Percentiles rank a stretch among this genome's conserved stretches.
These are phyloP conservation scores for Drosophila tristis DNA, from an alignment of 1,140 invertebrate genomes.

Conservation along the genomic window DNA sequence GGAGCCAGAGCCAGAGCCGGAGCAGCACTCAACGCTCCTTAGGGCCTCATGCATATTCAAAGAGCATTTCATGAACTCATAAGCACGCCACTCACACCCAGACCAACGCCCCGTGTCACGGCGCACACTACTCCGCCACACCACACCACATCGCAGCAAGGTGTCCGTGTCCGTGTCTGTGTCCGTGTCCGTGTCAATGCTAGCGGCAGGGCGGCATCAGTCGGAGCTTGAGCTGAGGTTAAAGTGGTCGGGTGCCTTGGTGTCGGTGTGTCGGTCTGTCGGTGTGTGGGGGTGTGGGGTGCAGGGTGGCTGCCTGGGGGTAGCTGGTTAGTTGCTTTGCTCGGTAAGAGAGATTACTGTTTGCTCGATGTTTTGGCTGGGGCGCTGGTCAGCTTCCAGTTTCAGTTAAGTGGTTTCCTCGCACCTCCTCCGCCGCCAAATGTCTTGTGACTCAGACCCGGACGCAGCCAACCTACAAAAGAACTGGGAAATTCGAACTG, in stretches of 20 bases:
- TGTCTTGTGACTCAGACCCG: conserved; percentile 1
- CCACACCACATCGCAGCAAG: conserved; percentile 16
- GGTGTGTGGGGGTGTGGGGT: background rate
- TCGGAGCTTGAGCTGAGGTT: conserved; percentile 35
- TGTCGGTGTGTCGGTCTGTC: no score
- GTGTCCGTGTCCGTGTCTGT: conserved; percentile 49
- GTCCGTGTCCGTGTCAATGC: conserved; percentile 50
- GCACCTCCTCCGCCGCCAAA: background rate
- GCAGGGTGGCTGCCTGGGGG: conserved; percentile 4
- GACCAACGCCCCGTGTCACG: conserved; percentile 7
- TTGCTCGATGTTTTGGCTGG: background rate
- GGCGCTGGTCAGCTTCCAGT: conserved; percentile 25
- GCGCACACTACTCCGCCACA: background rate
- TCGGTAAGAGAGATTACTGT: conserved; percentile 6
- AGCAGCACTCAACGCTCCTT: conserved; percentile 74
- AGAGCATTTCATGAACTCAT: conserved; percentile 80
- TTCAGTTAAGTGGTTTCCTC: conserved; percentile 23
- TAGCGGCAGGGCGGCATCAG: conserved; percentile 6
- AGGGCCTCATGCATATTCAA: conserved; percentile 80
- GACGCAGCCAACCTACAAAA: background rate
- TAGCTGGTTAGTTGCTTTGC: no score
- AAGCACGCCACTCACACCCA: conserved; percentile 69
- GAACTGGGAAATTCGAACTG: no score
- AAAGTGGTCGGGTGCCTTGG: conserved; percentile 11
- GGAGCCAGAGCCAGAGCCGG: conserved; percentile 5